Evolutionary conservation across 2,888 invertebrate species (phyloP), one percentile per base, ranked within the genome.

Genomic region (Cactoblastis cactorum): DNA sequence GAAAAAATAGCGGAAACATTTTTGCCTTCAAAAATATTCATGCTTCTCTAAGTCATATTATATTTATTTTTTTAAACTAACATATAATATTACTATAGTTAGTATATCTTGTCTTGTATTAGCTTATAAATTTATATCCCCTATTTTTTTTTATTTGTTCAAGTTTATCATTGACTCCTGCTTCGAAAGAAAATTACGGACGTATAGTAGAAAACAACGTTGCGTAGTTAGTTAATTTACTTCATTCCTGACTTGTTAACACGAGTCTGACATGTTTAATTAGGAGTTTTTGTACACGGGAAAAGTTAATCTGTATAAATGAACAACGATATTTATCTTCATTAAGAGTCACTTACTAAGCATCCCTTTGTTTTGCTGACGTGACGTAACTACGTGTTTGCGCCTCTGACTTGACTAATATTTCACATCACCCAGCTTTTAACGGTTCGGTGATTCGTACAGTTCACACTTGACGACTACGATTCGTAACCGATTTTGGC

Each of bases 261-360:
- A 74, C 58, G 53, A 65, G 59, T 62, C 59, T 63, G 69, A 68
- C 71, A 61, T 58, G 69, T 73, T 70, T 73, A 79, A 77, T 76
- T 75, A 71, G 58, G 71, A 74, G 62, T 81, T 82, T 82, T 78
- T 77, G 77, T 76, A 74, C 74, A 69, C 70, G 70, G 66, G 71
- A 73, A n/a, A 80, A 79, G 80, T 82, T 84, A 81, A 85, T 86
- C 79, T 73, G 71, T 81, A 82, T 82, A 81, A 86, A 86, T 80
- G 80, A 85, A 82, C 81, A 79, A 69, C 74, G 67, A 74, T 83
- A 89, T 89, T 88, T 85, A 87, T 89, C 88, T 88, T 89, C 88
- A 88, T 89, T 88, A 88, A 75, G 77, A 82, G 79, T 78, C 75
- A 84, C 80, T 80, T 79, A 78, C 78, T 77, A 82, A 83, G 80